Evolutionary conservation across 2,888 invertebrate species (phyloP).

Genomic region (Polietes domitor): DNA sequence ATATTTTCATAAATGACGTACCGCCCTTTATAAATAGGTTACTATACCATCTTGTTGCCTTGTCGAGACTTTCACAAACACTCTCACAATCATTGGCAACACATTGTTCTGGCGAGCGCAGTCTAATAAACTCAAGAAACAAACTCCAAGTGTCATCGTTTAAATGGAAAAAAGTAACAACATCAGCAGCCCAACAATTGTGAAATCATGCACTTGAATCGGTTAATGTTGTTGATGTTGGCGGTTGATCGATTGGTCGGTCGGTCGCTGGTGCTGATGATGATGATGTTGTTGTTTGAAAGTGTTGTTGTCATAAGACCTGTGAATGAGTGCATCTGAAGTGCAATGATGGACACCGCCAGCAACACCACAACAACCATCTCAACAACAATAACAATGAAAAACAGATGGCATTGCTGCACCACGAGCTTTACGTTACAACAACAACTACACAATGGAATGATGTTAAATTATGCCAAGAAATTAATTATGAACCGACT

Average conservation of each 20-base stretch:
- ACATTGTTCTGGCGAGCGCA: neutral
- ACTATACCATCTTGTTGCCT: no score
- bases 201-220: conserved; percentile 61
- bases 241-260: neutral
- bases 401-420: neutral
- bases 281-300: neutral
- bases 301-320: neutral
- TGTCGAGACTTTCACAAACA: no score
- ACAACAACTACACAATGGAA: neutral
- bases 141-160: conserved; percentile 41
- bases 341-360: neutral
- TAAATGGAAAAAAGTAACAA: neutral
- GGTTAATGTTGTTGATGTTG: conserved; percentile 4
- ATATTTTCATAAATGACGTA: no score
- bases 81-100: neutral
- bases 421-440: neutral
- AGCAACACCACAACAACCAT: neutral
- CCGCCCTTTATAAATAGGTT: no score
- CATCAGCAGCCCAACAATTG: conserved; percentile 35
- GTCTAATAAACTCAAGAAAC: conserved; percentile 48
- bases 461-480: conserved; percentile 12
- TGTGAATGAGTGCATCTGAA: conserved; percentile 18
- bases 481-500: conserved; percentile 14
- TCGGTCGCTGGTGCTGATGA: neutral
- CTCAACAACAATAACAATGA: neutral